Evolutionary conservation across 2,797 vertebrate genomes (phyloP).

Genomic region (Tenualosa ilisha): DNA sequence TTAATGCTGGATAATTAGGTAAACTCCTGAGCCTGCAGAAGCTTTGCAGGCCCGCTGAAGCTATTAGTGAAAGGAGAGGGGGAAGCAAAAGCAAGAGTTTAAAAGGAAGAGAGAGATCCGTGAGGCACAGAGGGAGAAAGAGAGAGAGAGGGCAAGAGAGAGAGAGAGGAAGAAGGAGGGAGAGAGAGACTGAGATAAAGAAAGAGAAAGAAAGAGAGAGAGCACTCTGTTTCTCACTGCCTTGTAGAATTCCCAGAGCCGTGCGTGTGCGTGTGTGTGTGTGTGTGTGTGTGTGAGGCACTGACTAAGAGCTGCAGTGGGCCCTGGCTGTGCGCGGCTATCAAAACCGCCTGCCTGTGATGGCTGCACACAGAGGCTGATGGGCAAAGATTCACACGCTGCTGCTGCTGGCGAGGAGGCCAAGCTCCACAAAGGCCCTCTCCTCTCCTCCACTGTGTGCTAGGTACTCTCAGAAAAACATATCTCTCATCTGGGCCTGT

Average conservation of each 20-base stretch:
- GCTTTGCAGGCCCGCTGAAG: constrained; percentile 51
- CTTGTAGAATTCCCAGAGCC: constrained; percentile 21
- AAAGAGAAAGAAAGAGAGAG: background rate
- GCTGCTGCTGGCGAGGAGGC: background rate
- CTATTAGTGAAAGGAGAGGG: constrained; percentile 51
- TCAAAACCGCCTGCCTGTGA: background rate
- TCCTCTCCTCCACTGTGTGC: constrained; percentile 34
- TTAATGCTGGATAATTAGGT: constrained; percentile 73
- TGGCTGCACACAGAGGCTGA: background rate
- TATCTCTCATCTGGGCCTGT: constrained; percentile 51
- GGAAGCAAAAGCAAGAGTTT: background rate
- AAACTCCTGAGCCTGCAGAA: constrained; percentile 66
- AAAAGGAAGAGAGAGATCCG: background rate
- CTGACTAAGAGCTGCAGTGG: constrained; percentile 28
- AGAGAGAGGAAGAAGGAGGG: background rate
- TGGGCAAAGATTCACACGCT: background rate
- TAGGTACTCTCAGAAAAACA: constrained; percentile 46
- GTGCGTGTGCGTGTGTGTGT: background rate
- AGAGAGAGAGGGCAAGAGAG: background rate
- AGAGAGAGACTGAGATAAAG: background rate
- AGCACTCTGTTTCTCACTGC: background rate
- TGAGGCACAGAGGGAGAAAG: constrained; percentile 35
- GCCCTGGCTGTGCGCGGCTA: constrained; percentile 6
- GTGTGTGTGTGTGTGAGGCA: no score
- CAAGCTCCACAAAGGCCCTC: constrained; percentile 5